phyloP scores from a whole-genome alignment of 2,797 vertebrate genomes.

The Ispidina picta region DNA sequence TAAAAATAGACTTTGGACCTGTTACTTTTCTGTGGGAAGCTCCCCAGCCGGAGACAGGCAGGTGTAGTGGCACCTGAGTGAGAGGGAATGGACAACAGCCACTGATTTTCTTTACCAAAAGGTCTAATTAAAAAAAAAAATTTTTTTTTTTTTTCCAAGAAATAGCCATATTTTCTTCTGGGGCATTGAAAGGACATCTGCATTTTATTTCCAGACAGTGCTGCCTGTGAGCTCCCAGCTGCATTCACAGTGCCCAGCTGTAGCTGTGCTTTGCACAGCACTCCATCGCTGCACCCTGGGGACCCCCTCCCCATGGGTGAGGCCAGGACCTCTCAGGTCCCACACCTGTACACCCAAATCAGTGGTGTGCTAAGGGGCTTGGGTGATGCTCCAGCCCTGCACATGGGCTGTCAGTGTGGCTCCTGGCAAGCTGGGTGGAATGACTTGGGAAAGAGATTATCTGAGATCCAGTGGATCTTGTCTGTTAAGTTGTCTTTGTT shows the following conservation, averaged over 20 bases:
- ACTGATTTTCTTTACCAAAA: neutral
- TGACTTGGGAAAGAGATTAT: neutral
- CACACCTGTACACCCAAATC: fast-evolving
- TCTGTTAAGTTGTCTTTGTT: neutral
- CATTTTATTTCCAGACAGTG: neutral
- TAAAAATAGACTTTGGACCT: conserved; percentile 58
- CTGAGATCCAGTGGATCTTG: conserved; percentile 6
- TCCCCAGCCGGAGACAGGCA: neutral
- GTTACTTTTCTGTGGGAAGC: neutral
- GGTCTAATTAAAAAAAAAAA: neutral
- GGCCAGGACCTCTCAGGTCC: neutral
- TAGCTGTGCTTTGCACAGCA: neutral
- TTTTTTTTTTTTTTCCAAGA: neutral
- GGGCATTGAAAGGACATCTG: neutral
- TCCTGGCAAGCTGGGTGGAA: neutral
- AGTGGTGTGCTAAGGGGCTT: fast-evolving
- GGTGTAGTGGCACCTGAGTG: neutral
- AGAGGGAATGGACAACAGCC: neutral
- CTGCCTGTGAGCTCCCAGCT: neutral
- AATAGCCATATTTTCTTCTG: neutral
- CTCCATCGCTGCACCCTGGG: neutral
- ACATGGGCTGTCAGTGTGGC: neutral
- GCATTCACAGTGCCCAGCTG: neutral
- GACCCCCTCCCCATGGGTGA: neutral
- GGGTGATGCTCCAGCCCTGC: neutral